Percentiles rank a stretch among this genome's conserved stretches.
Conservation (phyloP, 2,113 vertebrate species). For the Corynorhinus townsendii region DNA sequence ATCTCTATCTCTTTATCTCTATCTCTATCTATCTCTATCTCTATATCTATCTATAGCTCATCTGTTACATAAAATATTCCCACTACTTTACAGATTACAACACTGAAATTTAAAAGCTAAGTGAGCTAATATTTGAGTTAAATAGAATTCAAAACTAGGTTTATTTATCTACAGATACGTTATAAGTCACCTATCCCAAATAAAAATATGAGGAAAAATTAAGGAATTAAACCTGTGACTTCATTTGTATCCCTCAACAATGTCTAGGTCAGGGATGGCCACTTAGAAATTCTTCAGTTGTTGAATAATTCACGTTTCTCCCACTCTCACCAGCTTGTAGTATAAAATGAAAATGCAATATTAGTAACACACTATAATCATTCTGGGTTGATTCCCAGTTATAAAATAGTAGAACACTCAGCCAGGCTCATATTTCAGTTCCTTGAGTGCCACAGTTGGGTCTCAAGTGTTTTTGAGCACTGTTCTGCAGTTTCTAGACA, state of each 20-base stretch:
- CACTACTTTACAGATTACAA: neutral
- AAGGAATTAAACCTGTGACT: neutral
- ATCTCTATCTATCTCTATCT: too few relatives aligned
- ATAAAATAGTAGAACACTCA: neutral
- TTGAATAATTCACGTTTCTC: neutral
- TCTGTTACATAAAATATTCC: neutral
- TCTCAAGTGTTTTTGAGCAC: neutral
- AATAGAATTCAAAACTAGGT: neutral
- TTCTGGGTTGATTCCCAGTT: neutral
- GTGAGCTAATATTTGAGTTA: neutral
- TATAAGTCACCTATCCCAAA: neutral
- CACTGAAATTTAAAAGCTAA: neutral
- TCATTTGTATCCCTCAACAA: neutral
- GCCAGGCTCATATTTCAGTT: neutral
- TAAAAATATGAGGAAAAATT: neutral
- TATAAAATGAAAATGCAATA: neutral
- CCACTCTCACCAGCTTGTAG: neutral
- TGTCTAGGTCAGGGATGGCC: neutral
- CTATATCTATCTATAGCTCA: neutral
- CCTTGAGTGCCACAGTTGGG: neutral
- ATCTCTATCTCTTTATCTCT: too few relatives aligned
- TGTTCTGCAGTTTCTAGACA: neutral
- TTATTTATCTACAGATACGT: neutral
- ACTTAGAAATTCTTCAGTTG: neutral
- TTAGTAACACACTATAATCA: neutral